Base-by-base conservation (phyloP, 2,113 vertebrate species). In the Dolichotis patagonum region DNA sequence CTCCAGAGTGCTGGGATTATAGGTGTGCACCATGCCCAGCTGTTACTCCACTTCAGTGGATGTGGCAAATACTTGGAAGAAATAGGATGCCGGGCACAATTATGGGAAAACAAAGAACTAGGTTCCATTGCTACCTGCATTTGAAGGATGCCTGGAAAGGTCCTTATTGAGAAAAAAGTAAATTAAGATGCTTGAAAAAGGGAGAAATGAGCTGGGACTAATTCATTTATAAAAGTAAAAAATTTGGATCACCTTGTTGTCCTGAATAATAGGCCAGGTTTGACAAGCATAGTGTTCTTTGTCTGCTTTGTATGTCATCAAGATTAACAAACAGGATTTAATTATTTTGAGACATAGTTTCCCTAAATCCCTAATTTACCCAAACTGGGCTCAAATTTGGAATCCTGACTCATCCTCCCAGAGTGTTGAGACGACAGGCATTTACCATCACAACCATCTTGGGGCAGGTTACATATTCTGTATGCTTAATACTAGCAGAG, bases 171-270 rank as follows among this genome's bases (percentile, higher is more conserved):
- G 16, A 10, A 73, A 94, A 90, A n/a, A 85, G 35, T 81, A 85
- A 96, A 93, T 67, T 24, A 38, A 43, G 41, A 94, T 32, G 54
- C 35, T 10, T 52, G 58, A 69, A 52, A 56, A 91, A 93, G 49
- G 46, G 52, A 24, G 32, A 80, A 92, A 86, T 41, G 54, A 80
- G 43, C 49, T 60, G 60, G 14, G 4, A 17, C 83, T 83, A 86
- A 67, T 91, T 86, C 83, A 56, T 41, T 43, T 85, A 82, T 11
- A 32, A 90, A 96, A 85, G 71, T 71, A 58, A 95, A 94, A 20
- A 81, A 80, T 90, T 12, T 91, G 35, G 52, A 20, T 78, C 56
- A 94, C 52, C 85, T 86, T 69, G 69, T 28, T 73, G 65, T 95
- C 46, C 77, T 81, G 26, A 87, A 49, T 69, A 95, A 87, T 49